Evolutionary conservation across 1,140 invertebrate genomes (phyloP).

Genomic region (Ylistrum balloti): DNA sequence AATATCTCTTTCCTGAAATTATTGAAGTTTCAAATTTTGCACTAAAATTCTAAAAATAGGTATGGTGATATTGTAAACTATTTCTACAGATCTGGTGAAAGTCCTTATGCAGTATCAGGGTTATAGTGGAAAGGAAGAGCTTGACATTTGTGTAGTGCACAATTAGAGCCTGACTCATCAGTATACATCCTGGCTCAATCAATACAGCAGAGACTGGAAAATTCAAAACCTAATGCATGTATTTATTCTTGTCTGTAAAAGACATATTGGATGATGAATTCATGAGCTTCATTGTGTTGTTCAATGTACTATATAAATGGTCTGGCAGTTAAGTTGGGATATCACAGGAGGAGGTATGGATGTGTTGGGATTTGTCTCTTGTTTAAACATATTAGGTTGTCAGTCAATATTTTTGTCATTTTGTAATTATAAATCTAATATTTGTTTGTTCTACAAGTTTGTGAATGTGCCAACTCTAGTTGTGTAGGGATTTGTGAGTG

Average conservation of each 20-base stretch:
- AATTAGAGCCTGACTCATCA: conserved; percentile 19
- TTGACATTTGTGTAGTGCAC: not conserved
- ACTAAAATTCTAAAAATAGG: not conserved
- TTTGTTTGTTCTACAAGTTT: no score
- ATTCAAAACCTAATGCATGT: not conserved
- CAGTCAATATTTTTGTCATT: no score
- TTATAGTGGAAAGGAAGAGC: not conserved
- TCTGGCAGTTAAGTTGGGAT: not conserved
- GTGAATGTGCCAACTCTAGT: no score
- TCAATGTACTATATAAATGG: not conserved
- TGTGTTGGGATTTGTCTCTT: no score
- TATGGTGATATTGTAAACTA: not conserved
- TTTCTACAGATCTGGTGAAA: not conserved
- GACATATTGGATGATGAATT: conserved; percentile 35
- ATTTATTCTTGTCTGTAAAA: conserved; percentile 29
- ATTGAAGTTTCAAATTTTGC: not conserved
- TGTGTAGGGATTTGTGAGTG: no score
- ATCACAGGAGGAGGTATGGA: not conserved
- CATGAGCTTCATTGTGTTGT: not conserved
- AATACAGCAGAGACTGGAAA: not conserved
- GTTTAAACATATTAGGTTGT: no score
- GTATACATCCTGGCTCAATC: not conserved
- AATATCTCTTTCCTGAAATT: not conserved
- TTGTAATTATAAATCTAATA: no score
- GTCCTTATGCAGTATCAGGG: not conserved